Base-by-base conservation (phyloP, 2,888 invertebrate genomes). In the Erebia aethiops region DNA sequence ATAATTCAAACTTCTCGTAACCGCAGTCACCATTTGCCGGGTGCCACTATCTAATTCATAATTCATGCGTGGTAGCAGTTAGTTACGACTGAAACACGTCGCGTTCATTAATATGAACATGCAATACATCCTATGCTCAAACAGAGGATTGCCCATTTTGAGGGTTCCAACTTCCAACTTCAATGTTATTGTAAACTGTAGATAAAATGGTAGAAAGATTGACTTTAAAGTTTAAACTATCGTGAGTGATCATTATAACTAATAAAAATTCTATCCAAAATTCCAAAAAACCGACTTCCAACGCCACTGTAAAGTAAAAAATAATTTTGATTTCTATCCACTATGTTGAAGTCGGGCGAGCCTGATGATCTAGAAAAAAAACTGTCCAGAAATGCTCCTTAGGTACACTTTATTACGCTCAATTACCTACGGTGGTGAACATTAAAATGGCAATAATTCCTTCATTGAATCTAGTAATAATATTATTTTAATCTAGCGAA, bases 21-120 rank as follows among this genome's bases (percentile, higher is more conserved):
- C 62, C 46, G 21, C 62, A 18, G 60, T 16, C 21, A 13, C 13
- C 21, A 54, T 9, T 11, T 21, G 54, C 43, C 69, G 43, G 66
- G 57, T 67, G 56, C 26, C 46, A 43, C 62, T 43, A 58, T 58
- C 64, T 67, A 65, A 73, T 73, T 67, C 69, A 69, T 69, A 64
- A 71, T 73, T 71, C 73, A 73, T 69, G 62, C 58, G 46, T 46
- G 62, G 43, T 46, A 49, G 56, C 56, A 56, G 62, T 69, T 54
- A 67, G 70, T 68, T 67, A 74, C 61, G 56, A 56, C 57, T 69
- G 52, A 52, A 62, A 71, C 16, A 60, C 46, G 62, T 35, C 51
- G 57, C 46, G n/a, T 69, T 41, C 68, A 71, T 73, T 66, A 73
- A 68, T 63, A 73, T 71, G 64, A 51, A 13, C 64, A 71, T 46